A percentile compares a stretch with the other conserved stretches of the same genome.
These are phyloP conservation scores for Pungitius pungitius DNA, from an alignment of 2,113 vertebrate genomes.

Conservation along the genomic window DNA sequence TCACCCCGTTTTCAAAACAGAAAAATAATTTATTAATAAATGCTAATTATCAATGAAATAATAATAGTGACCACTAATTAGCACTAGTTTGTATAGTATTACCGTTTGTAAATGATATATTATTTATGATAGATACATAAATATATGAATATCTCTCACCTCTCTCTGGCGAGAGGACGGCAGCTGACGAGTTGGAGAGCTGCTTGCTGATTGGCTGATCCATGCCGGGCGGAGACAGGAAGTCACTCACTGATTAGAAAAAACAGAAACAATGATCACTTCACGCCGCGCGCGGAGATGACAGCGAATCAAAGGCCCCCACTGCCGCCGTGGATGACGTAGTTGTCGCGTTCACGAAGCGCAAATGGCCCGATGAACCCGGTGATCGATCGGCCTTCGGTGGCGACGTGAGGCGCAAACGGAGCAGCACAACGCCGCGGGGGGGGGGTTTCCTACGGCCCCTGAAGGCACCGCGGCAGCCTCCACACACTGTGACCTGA, in stretches of 20 bases:
- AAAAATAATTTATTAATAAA: too few relatives aligned
- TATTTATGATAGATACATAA: too few relatives aligned
- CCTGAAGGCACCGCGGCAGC: constrained; percentile 13
- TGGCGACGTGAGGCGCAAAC: constrained; percentile 35
- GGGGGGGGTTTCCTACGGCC: background rate
- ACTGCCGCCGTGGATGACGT: background rate
- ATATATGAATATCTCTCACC: constrained; percentile 24
- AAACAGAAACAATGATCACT: background rate
- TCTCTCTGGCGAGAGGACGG: constrained; percentile 70
- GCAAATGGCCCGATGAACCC: constrained; percentile 8
- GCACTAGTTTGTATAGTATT: too few relatives aligned
- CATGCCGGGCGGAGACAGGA: constrained; percentile 61
- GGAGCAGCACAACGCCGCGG: constrained; percentile 30
- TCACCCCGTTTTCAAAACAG: too few relatives aligned
- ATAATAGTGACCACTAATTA: too few relatives aligned
- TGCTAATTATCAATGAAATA: too few relatives aligned
- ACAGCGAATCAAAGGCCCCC: background rate
- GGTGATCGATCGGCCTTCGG: constrained; percentile 33
- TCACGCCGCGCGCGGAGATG: background rate
- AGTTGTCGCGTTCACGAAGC: constrained; percentile 3
- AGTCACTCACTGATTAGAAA: constrained; percentile 57
- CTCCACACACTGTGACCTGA: background rate
- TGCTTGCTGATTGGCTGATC: constrained; percentile 72
- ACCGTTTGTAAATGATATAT: too few relatives aligned
- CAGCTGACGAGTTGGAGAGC: constrained; percentile 73